A percentile compares a stretch with the other conserved stretches of the same genome.
Evolutionary conservation across 1,140 invertebrate species (phyloP).

Genomic region (Frieseomelitta varia): DNA sequence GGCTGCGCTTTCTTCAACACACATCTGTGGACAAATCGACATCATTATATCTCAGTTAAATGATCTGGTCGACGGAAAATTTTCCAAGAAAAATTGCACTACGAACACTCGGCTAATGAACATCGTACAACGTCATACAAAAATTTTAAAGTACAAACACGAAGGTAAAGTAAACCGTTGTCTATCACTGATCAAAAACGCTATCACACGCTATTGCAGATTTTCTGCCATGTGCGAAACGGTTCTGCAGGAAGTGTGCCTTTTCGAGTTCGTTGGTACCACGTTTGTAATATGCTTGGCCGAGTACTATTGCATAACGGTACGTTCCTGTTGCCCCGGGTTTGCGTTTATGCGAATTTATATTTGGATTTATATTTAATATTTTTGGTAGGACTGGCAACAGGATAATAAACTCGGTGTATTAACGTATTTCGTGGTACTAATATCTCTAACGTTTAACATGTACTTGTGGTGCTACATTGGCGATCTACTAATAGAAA

Average conservation of each 20-base stretch:
- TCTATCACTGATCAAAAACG: neutral
- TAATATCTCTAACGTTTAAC: conserved; percentile 68
- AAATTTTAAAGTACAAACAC: conserved; percentile 34
- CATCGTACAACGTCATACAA: conserved; percentile 50
- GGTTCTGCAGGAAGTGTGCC: conserved; percentile 63
- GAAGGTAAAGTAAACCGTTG: neutral
- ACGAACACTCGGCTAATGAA: conserved; percentile 20
- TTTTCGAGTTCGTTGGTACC: conserved; percentile 65
- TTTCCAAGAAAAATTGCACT: neutral
- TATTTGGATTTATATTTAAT: no score
- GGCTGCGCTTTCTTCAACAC: neutral
- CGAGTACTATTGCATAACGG: conserved; percentile 70
- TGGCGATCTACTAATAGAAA: conserved; percentile 64
- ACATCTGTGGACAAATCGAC: conserved; percentile 55
- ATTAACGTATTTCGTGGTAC: conserved; percentile 52
- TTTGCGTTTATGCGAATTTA: neutral
- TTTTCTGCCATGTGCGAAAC: conserved; percentile 61
- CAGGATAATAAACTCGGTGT: conserved; percentile 53
- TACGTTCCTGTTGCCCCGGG: neutral
- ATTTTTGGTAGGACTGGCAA: conserved; percentile 17
- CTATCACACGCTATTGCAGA: conserved; percentile 21
- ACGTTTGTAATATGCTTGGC: conserved; percentile 69
- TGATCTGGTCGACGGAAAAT: conserved; percentile 29
- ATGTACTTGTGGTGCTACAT: conserved; percentile 71
- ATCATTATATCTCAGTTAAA: conserved; percentile 51